Evolutionary conservation across 2,888 invertebrate genomes (phyloP).

Genomic region (Trichopoda pennipes): DNA sequence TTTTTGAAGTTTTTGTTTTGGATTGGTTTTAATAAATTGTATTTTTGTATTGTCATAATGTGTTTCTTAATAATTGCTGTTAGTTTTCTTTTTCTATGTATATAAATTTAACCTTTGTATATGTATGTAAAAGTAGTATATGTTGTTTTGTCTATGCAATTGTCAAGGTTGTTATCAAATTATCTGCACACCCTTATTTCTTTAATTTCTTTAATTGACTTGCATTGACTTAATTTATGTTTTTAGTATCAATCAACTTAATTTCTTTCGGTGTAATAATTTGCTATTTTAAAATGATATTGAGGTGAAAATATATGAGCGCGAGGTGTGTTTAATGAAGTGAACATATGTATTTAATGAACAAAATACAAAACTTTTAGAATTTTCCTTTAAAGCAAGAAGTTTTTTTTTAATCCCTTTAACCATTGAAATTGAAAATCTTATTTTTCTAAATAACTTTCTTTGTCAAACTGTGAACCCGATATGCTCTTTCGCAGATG

Average conservation of each 20-base stretch:
- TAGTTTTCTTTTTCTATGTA: constrained; percentile 36
- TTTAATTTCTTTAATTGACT: constrained; percentile 39
- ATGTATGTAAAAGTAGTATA: constrained; percentile 33
- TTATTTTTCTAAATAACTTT: too few relatives aligned
- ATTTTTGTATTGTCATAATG: constrained; percentile 59
- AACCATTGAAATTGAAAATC: too few relatives aligned
- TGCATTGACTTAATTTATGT: neutral
- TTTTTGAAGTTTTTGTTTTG: constrained; percentile 28
- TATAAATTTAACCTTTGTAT: constrained; percentile 44
- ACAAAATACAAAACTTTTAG: too few relatives aligned
- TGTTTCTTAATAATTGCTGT: constrained; percentile 58
- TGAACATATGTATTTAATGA: too few relatives aligned
- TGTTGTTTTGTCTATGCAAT: constrained; percentile 38
- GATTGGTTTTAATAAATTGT: constrained; percentile 59
- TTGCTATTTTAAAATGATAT: constrained; percentile 17
- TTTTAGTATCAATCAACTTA: constrained; percentile 6
- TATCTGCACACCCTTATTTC: constrained; percentile 9
- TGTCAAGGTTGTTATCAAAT: constrained; percentile 39
- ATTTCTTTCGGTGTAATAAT: constrained; percentile 59
- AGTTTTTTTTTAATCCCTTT: too few relatives aligned
- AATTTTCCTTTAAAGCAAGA: too few relatives aligned
- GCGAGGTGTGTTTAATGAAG: neutral
- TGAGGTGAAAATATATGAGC: constrained; percentile 6
- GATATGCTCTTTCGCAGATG: too few relatives aligned
- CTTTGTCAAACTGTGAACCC: too few relatives aligned